Evolutionary conservation across 1,140 invertebrate genomes (phyloP).

Genomic region (Ceratosolen fusciceps): DNA sequence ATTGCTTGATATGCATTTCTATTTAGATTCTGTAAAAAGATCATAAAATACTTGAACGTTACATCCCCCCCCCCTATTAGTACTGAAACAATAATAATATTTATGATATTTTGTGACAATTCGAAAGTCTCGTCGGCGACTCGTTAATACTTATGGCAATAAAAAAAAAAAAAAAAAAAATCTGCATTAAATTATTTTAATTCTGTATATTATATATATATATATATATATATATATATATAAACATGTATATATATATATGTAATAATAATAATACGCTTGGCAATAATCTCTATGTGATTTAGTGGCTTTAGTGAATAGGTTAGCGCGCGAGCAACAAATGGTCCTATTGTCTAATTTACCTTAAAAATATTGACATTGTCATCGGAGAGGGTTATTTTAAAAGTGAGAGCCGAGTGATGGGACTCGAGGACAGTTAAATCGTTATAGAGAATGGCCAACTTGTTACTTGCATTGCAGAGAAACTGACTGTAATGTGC

Average conservation of each 20-base stretch:
- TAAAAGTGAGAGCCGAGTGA: constrained; percentile 94
- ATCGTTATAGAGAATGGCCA: constrained; percentile 94
- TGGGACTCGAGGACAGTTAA: constrained; percentile 94
- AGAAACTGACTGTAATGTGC: constrained; percentile 81
- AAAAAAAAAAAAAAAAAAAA: too few species aligned
- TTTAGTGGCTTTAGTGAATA: not conserved
- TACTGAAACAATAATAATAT: not conserved
- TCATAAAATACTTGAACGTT: not conserved
- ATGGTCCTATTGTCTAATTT: not conserved
- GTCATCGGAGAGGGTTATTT: constrained; percentile 90
- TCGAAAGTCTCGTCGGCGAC: too few species aligned
- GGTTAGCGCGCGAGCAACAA: not conserved
- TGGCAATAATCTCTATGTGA: too few species aligned
- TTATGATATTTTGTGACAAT: not conserved
- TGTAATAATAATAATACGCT: too few species aligned
- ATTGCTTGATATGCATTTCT: constrained; percentile 85
- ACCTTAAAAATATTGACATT: constrained; percentile 91
- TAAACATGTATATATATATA: too few species aligned
- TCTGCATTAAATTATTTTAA: not conserved
- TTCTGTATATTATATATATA: not conserved
- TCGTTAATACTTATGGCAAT: too few species aligned
- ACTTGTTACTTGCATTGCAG: constrained; percentile 86
- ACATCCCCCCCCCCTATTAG: not conserved
- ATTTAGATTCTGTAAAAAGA: constrained; percentile 77
- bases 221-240: too few species aligned